Conservation (phyloP, 2,113 vertebrate genomes). For the Edolisoma coerulescens region DNA sequence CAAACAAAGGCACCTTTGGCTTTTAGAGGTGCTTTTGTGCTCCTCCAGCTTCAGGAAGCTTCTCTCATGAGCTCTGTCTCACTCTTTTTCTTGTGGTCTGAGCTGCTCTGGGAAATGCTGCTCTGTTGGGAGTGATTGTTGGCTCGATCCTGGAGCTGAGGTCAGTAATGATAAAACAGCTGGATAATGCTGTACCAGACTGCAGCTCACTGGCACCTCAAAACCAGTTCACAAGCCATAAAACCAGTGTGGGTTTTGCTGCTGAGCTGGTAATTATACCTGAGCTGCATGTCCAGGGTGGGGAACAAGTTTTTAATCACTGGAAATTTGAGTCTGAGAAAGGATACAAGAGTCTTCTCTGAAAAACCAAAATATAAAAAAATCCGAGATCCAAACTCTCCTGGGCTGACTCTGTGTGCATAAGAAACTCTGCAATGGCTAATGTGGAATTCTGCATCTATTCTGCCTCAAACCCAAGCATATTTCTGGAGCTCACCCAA, state of each 20-base stretch:
- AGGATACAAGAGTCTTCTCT: neutral
- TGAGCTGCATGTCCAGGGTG: neutral
- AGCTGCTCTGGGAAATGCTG: neutral
- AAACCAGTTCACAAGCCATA: neutral
- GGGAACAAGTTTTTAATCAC: neutral
- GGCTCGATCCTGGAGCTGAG: neutral
- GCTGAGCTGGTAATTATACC: neutral
- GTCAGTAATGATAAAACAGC: neutral
- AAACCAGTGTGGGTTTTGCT: neutral
- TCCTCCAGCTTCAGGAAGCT: neutral
- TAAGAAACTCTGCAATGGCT: neutral
- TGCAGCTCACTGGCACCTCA: neutral
- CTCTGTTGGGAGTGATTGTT: neutral
- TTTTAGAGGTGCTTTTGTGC: neutral
- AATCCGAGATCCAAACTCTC: neutral
- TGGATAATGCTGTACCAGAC: neutral
- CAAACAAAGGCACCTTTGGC: neutral
- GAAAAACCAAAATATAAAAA: no score
- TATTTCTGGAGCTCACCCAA: conserved; percentile 43
- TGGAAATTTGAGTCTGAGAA: neutral
- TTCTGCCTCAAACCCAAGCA: neutral
- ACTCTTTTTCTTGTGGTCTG: neutral
- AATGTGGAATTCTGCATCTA: neutral
- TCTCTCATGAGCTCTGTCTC: neutral
- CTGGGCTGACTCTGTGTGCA: neutral